Evolutionary conservation across 2,888 invertebrate species (phyloP).

Genomic region (Shargacucullia verbasci): DNA sequence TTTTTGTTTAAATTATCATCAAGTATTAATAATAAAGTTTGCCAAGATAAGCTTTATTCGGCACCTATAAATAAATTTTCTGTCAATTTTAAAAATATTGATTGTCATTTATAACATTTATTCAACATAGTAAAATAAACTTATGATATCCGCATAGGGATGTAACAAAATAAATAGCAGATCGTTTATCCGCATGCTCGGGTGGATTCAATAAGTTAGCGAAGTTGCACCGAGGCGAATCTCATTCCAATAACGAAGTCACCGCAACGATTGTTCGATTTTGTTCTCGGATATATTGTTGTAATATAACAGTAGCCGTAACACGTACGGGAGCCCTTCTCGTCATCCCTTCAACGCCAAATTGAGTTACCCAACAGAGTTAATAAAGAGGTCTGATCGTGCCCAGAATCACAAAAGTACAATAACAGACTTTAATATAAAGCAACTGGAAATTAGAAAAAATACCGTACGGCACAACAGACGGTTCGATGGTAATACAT

Average conservation of each 20-base stretch:
- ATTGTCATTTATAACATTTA: too few species aligned
- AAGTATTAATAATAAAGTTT: too few species aligned
- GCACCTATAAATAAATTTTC: too few species aligned
- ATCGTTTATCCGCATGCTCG: slow-evolving; percentile 9
- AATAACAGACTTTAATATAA: slow-evolving; percentile 67
- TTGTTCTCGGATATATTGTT: slow-evolving; percentile 59
- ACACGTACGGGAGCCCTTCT: slow-evolving; percentile 76
- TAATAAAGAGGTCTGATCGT: slow-evolving; percentile 82
- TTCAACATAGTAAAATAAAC: background rate
- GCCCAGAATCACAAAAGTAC: slow-evolving; percentile 71
- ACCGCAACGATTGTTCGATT: slow-evolving; percentile 58
- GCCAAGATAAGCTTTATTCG: too few species aligned
- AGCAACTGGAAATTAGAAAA: slow-evolving; percentile 70
- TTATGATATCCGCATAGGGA: background rate
- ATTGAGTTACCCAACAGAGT: slow-evolving; percentile 84
- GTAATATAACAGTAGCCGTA: slow-evolving; percentile 70
- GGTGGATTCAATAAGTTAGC: slow-evolving; percentile 29
- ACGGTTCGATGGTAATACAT: slow-evolving; percentile 58
- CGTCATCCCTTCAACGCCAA: slow-evolving; percentile 82
- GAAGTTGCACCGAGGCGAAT: slow-evolving; percentile 23
- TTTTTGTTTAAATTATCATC: too few species aligned
- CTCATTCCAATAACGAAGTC: slow-evolving; percentile 44
- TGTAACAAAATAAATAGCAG: slow-evolving; percentile 14
- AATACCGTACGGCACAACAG: slow-evolving; percentile 46
- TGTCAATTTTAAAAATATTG: too few species aligned